These are phyloP conservation scores for Lochmaea capreae DNA, from an alignment of 2,888 invertebrate genomes.

Conservation along the genomic window DNA sequence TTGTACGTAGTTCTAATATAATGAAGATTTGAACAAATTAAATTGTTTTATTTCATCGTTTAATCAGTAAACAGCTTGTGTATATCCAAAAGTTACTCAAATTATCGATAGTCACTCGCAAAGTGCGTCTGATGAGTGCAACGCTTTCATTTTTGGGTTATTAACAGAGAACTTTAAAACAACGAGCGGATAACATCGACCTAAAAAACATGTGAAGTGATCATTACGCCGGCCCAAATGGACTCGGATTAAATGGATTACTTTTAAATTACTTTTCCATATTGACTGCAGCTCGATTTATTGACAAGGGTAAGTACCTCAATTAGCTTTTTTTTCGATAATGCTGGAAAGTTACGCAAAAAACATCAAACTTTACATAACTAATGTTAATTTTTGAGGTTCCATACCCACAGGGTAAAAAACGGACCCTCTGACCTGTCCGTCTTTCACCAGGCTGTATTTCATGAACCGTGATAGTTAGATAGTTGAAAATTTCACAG, in stretches of 20 bases:
- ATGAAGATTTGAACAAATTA: too few relatives aligned
- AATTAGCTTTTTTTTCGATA: background rate
- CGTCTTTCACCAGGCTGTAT: too few relatives aligned
- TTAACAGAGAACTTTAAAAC: slow-evolving; percentile 19
- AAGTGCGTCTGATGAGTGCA: background rate
- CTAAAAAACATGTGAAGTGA: slow-evolving; percentile 33
- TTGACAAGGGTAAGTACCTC: slow-evolving; percentile 24
- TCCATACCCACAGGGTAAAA: too few relatives aligned
- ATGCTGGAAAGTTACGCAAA: background rate
- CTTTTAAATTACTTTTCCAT: slow-evolving; percentile 16
- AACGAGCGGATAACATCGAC: slow-evolving; percentile 38
- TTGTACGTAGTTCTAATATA: too few relatives aligned
- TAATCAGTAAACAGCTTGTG: background rate
- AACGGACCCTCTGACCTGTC: too few relatives aligned
- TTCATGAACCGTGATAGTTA: too few relatives aligned
- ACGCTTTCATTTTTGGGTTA: slow-evolving; percentile 5
- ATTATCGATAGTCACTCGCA: background rate
- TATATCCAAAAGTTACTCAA: background rate
- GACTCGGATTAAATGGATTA: slow-evolving; percentile 25
- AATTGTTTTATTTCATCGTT: too few relatives aligned
- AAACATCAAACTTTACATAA: too few relatives aligned
- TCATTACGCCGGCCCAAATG: slow-evolving; percentile 13
- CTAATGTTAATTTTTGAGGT: too few relatives aligned
- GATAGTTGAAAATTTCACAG: too few relatives aligned
- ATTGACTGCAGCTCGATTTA: slow-evolving; percentile 13